A percentile compares a stretch with the other conserved stretches of the same genome.
phyloP scores from a whole-genome alignment of 2,113 vertebrate genomes.

The Motacilla tschutschensis region DNA sequence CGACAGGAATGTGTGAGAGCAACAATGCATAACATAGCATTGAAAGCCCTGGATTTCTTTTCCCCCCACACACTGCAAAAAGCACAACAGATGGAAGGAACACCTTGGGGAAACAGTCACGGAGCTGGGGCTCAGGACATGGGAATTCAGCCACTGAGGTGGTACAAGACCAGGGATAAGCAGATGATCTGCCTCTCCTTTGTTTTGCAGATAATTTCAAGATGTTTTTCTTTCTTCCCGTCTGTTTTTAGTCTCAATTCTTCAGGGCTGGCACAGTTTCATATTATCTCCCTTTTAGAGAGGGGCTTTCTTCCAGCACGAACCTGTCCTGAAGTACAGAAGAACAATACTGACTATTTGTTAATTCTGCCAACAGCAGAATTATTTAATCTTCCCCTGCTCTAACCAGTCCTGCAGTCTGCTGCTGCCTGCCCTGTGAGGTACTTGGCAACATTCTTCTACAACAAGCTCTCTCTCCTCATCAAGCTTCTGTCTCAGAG shows the following conservation, averaged over 20 bases:
- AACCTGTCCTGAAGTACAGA: not conserved
- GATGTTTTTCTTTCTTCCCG: not conserved
- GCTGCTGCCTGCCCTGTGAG: not conserved
- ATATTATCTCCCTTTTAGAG: not conserved
- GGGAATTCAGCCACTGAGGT: not conserved
- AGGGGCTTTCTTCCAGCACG: not conserved
- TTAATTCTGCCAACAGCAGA: not conserved
- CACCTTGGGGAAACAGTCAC: not conserved
- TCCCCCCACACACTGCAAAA: rapidly evolving
- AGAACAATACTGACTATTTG: not conserved
- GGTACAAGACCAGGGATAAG: not conserved
- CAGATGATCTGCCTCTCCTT: not conserved
- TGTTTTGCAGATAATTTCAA: slow-evolving; percentile 5
- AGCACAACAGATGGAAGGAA: not conserved
- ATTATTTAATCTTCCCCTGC: not conserved
- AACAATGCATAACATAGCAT: not conserved
- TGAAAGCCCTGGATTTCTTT: not conserved
- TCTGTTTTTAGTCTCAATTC: slow-evolving; percentile 1
- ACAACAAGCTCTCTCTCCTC: slow-evolving; percentile 11
- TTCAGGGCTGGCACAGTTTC: not conserved
- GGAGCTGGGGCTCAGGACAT: not conserved
- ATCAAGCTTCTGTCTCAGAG: slow-evolving; percentile 40
- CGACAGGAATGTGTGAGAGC: not conserved
- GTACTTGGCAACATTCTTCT: slow-evolving; percentile 2
- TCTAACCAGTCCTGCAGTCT: not conserved